Evolutionary conservation across 2,888 invertebrate genomes (phyloP), one percentile per base, ranked within the genome.

Genomic region (Metallyticus violacea): DNA sequence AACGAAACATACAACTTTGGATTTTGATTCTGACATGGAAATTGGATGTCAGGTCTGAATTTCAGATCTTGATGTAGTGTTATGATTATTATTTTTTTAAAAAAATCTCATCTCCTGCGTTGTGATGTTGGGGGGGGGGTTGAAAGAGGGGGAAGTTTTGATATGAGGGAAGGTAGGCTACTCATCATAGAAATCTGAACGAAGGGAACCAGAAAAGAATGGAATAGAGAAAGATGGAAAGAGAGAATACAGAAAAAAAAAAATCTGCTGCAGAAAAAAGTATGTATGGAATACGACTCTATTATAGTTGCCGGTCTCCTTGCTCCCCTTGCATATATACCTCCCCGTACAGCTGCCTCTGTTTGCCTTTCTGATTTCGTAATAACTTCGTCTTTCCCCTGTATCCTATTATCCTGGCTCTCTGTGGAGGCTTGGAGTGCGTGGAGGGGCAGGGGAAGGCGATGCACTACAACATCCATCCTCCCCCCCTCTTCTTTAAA

Each of bases 291-390:
- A 77, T 76, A 26, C n/a, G 83, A 77, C 77, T 83, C 28, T 77
- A 83, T 83, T 83, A 83, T 83, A 77, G 77, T 77, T 77, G 27
- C 77, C 5, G 29, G 83, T 29, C 77, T 77, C 25, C 29, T 77
- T 26, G 25, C 28, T 77, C 77, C 77, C 25, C 29, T 77, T 29
- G 30, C 30, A 81, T 81, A 30, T 30, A 30, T 29, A 81, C 81
- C 81, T n/a, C 81, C 30, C 81, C 25, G 15, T 76, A 28, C 25
- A 26, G 28, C 77, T 26, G 29, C 26, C 62, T 83, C 29, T 85
- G 85, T 87, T 87, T 87, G 87, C 85, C 85, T 85, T 87, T 87
- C 87, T 87, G 87, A 87, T 87, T 87, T 87, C 83, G 85, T 87
- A 85, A 87, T 87, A 84, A 81, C 77, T 81, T 77, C 87, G 87